These are phyloP conservation scores for Mercenaria mercenaria DNA, from an alignment of 1,140 invertebrate species.

Conservation along the genomic window DNA sequence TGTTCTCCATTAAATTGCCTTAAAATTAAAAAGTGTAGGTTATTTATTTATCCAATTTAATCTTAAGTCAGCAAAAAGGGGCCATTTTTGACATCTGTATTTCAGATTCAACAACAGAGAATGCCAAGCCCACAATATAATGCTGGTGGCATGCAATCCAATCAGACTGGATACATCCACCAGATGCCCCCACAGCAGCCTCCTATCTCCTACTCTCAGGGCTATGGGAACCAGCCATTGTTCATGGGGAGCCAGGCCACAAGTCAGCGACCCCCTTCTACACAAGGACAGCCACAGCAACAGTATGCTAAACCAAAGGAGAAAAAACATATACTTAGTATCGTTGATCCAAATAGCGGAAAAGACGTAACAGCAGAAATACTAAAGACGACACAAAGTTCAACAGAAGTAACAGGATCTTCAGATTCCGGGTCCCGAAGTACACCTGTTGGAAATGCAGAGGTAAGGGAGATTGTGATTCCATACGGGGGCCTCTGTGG, in stretches of 20 bases:
- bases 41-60: too few relatives aligned
- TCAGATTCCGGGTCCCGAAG: slow-evolving; percentile 65
- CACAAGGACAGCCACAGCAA: slow-evolving; percentile 11
- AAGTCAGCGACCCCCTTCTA: slow-evolving; percentile 58
- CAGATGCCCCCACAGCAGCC: slow-evolving; percentile 1
- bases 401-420: slow-evolving; percentile 40
- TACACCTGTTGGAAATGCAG: slow-evolving; percentile 59
- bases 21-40: too few relatives aligned
- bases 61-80: too few relatives aligned
- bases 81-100: too few relatives aligned
- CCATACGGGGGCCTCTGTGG: neutral
- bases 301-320: slow-evolving; percentile 24
- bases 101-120: slow-evolving; percentile 61
- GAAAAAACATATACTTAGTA: slow-evolving; percentile 71
- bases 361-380: slow-evolving; percentile 77
- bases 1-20: too few relatives aligned
- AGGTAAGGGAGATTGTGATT: slow-evolving; percentile 34
- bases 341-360: slow-evolving; percentile 78
- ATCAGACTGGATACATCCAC: slow-evolving; percentile 11
- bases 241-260: slow-evolving; percentile 4
- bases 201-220: neutral
- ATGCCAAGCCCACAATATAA: slow-evolving; percentile 57
- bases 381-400: slow-evolving; percentile 41
- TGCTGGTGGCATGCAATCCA: slow-evolving; percentile 35
- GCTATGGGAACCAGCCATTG: slow-evolving; percentile 52